Base-by-base conservation (phyloP, 2,797 vertebrate genomes). In the Liparis tanakae region DNA sequence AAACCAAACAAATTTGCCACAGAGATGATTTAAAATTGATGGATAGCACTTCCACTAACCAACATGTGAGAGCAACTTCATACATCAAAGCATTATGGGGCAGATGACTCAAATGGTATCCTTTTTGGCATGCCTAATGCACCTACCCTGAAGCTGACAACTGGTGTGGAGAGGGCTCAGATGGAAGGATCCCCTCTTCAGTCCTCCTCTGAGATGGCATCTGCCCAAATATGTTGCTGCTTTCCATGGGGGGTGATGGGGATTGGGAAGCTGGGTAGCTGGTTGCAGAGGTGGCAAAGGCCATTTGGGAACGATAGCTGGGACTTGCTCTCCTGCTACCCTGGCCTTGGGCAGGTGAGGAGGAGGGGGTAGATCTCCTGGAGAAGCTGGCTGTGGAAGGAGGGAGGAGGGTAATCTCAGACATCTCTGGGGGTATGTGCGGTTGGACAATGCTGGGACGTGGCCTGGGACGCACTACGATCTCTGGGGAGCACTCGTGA, bases 121-220 rank as follows among this genome's bases (percentile, higher is more conserved):
- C 87, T 80, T 90, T 76, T 81, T 83, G 87, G 83, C 78, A 93
- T 91, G 89, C 88, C 91, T 90, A 88, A 73, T 87, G 56, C 93
- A 98, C 98, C 97, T 97, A 98, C 98, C 98, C 97, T 94, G 97
- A 96, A 96, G 97, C 88, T 87, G 98, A 96, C 94, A 98, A 96
- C 83, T 96, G 96, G 89, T 96, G 93, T 89, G 96, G 94, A 83
- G 97, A 97, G 82, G 95, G 95, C 93, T 98, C 97, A 61, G 97
- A 97, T 87, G 96, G 96, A 94, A 99, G 96, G 79, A 97, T 96
- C 93, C 95, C 98, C 94, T 98, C 97, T 89, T 94, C 94, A 86
- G 93, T 94, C 92, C 96, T 97, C 90, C 96, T 95, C 34, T 97
- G 96, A 88, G 95, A 96, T 86, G 96, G 93, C 73, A 96, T 96